A percentile compares a stretch with the other conserved stretches of the same genome.
phyloP scores from a whole-genome alignment of 2,797 vertebrate species.

The Anguilla anguilla region DNA sequence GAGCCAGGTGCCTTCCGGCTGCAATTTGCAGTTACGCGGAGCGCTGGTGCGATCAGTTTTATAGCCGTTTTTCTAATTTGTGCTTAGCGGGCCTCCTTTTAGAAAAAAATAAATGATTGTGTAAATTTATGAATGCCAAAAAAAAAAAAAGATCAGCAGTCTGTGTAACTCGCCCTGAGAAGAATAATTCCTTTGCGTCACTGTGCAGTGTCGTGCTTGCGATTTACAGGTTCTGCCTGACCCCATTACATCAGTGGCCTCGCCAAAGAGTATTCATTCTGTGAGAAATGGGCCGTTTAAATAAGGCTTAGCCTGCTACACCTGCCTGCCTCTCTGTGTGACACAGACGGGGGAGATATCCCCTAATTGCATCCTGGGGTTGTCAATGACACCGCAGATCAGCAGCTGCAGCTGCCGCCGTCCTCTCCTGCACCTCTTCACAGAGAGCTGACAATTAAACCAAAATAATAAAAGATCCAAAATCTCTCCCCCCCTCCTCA shows the following conservation, averaged over 20 bases:
- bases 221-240: constrained; percentile 38
- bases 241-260: constrained; percentile 50
- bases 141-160: constrained; percentile 38
- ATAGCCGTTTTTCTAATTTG: background rate
- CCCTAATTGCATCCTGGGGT: constrained; percentile 40
- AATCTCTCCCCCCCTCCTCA: constrained; percentile 39
- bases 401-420: constrained; percentile 30
- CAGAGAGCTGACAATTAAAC: constrained; percentile 38
- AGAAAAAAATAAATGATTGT: background rate
- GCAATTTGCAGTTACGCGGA: background rate
- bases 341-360: constrained; percentile 26
- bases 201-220: constrained; percentile 21
- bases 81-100: background rate
- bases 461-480: constrained; percentile 32
- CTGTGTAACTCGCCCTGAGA: background rate
- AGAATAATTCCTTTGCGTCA: constrained; percentile 39
- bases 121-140: background rate
- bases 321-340: constrained; percentile 41
- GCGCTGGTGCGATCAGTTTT: background rate
- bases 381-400: constrained; percentile 27
- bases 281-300: constrained; percentile 50
- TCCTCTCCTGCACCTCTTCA: constrained; percentile 39
- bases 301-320: constrained; percentile 48
- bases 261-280: constrained; percentile 34
- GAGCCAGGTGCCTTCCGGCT: background rate